A percentile compares a stretch with the other conserved stretches of the same genome.
Evolutionary conservation across 2,888 invertebrate species (phyloP).

Genomic region (Steinernema carpocapsae): DNA sequence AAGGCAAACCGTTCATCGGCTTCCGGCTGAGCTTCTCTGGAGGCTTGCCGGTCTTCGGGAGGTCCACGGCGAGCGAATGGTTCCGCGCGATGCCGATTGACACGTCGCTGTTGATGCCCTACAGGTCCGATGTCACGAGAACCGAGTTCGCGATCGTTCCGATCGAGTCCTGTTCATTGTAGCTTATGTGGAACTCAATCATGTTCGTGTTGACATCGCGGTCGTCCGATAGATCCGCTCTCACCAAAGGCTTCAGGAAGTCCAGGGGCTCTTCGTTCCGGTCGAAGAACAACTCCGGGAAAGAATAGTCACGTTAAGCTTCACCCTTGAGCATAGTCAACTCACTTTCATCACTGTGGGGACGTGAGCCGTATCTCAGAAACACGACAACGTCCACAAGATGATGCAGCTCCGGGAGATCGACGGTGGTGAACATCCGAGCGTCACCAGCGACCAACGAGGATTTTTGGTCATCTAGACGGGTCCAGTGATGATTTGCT

Average conservation of each 20-base stretch:
- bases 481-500: slow-evolving; percentile 52
- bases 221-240: not conserved
- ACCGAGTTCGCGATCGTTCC: slow-evolving; percentile 66
- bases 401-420: slow-evolving; percentile 63
- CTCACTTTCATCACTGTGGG: slow-evolving; percentile 70
- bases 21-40: slow-evolving; percentile 37
- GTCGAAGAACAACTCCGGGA: slow-evolving; percentile 66
- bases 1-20: slow-evolving; percentile 40
- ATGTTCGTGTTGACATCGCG: slow-evolving; percentile 40
- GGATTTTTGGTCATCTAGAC: slow-evolving; percentile 71
- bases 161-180: slow-evolving; percentile 65
- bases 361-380: slow-evolving; percentile 69
- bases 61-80: slow-evolving; percentile 64
- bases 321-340: slow-evolving; percentile 42
- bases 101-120: slow-evolving; percentile 53
- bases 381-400: slow-evolving; percentile 71
- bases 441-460: slow-evolving; percentile 71
- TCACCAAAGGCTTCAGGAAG: slow-evolving; percentile 5
- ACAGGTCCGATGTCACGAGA: slow-evolving; percentile 65
- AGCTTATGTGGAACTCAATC: slow-evolving; percentile 66
- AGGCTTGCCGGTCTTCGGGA: slow-evolving; percentile 65
- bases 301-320: slow-evolving; percentile 62
- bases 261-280: slow-evolving; percentile 54
- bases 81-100: slow-evolving; percentile 59
- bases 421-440: slow-evolving; percentile 66